A percentile compares a stretch with the other conserved stretches of the same genome.
Conservation (phyloP, 2,888 invertebrate species). For the Meghimatium bilineatum region DNA sequence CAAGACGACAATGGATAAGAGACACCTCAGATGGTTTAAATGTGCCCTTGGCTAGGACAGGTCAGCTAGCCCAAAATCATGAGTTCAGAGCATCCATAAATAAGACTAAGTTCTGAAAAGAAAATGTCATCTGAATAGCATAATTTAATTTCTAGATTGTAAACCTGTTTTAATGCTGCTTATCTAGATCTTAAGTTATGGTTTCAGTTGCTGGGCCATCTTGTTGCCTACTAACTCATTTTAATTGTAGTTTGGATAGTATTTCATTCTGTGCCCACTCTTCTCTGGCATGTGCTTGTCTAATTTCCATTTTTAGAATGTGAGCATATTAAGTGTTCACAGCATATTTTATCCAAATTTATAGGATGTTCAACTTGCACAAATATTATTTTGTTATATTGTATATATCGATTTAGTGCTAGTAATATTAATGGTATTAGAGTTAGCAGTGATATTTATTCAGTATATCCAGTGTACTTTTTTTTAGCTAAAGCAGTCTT, state of each 20-base stretch:
- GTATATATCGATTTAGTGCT: too few relatives aligned
- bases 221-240: neutral
- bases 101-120: too few relatives aligned
- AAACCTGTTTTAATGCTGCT: neutral
- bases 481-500: too few relatives aligned
- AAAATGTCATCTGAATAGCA: too few relatives aligned
- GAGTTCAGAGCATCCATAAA: too few relatives aligned
- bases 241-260: neutral
- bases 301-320: neutral
- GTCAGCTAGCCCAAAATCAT: too few relatives aligned
- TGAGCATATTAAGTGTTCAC: conserved; percentile 5
- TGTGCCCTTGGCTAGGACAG: too few relatives aligned
- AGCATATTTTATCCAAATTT: neutral
- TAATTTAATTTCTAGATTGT: neutral
- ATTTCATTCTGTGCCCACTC: neutral
- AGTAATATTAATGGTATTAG: too few relatives aligned
- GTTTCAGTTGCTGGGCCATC: neutral
- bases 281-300: conserved; percentile 6
- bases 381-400: neutral
- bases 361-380: neutral
- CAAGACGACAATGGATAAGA: too few relatives aligned
- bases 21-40: too few relatives aligned
- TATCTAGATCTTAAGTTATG: neutral
- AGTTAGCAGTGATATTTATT: too few relatives aligned
- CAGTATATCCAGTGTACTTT: too few relatives aligned